A percentile compares a stretch with the other conserved stretches of the same genome.
Conservation (phyloP, 2,888 invertebrate species). For the Agriotes lineatus region DNA sequence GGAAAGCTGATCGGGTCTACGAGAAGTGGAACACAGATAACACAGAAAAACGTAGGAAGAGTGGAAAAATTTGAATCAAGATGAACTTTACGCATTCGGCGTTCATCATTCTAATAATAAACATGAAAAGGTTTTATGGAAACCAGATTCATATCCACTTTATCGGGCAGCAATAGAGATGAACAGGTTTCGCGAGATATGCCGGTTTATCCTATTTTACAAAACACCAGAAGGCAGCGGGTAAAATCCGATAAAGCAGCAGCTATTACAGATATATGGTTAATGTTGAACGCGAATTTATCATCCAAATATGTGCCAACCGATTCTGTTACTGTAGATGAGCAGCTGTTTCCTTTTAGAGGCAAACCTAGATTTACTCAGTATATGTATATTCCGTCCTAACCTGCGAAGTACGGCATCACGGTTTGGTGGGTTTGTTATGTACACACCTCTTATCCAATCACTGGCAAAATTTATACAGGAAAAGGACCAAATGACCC, state of each 20-base stretch:
- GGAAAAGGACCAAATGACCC: not conserved
- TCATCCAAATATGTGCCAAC: slow-evolving; percentile 16
- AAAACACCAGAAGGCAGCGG: slow-evolving; percentile 23
- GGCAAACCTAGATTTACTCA: not conserved
- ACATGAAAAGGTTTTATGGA: slow-evolving; percentile 6
- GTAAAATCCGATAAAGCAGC: slow-evolving; percentile 13
- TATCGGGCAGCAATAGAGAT: slow-evolving; percentile 5
- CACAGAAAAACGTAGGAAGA: slow-evolving; percentile 11
- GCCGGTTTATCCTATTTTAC: slow-evolving; percentile 21
- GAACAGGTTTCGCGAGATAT: slow-evolving; percentile 22
- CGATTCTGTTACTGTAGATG: slow-evolving; percentile 16
- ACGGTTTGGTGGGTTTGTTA: not conserved
- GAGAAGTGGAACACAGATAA: slow-evolving; percentile 12
- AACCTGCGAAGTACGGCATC: slow-evolving; percentile 1
- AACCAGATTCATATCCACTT: slow-evolving; percentile 12
- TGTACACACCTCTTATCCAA: not conserved
- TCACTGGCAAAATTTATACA: not conserved
- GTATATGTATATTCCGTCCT: not conserved
- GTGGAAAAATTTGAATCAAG: not conserved
- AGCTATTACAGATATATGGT: slow-evolving; percentile 19
- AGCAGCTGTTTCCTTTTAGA: slow-evolving; percentile 28
- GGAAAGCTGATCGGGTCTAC: no score
- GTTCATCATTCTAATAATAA: slow-evolving; percentile 8
- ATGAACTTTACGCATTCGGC: slow-evolving; percentile 1
- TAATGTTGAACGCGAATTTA: slow-evolving; percentile 11